A percentile compares a stretch with the other conserved stretches of the same genome.
These are phyloP conservation scores for Himantopus leucocephalus DNA, from an alignment of 2,113 vertebrate species.

Conservation along the genomic window DNA sequence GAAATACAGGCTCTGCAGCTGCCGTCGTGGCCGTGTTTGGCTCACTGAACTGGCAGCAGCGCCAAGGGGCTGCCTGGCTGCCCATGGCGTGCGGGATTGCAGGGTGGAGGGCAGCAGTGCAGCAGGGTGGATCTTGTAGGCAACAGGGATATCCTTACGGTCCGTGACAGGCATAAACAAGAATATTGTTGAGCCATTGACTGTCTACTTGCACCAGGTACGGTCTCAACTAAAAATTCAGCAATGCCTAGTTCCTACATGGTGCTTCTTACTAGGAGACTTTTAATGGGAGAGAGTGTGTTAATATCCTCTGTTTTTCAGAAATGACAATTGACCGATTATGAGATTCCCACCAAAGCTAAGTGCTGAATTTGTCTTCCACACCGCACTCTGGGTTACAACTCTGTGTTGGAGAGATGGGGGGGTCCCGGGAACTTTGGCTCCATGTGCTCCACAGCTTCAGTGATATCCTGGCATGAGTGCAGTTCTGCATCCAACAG, in stretches of 20 bases:
- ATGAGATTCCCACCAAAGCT: neutral
- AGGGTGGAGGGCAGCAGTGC: neutral
- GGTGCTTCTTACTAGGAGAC: neutral
- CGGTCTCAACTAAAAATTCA: neutral
- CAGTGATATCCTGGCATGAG: neutral
- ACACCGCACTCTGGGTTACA: accelerated
- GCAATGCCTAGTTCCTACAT: accelerated
- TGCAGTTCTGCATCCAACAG: neutral
- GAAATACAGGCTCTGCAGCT: neutral
- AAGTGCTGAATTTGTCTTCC: neutral
- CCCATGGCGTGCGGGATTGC: accelerated
- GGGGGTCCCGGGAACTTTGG: neutral
- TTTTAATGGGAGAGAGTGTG: neutral
- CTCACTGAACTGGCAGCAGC: neutral
- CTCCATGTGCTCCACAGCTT: neutral
- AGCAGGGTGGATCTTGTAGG: neutral
- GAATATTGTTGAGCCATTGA: neutral
- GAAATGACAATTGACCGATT: accelerated
- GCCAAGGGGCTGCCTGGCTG: neutral
- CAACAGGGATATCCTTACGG: accelerated
- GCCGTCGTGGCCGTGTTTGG: accelerated
- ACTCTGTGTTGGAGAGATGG: neutral
- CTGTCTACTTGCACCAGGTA: neutral
- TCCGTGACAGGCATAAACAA: accelerated
- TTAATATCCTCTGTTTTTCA: neutral